phyloP scores from a whole-genome alignment of 2,113 vertebrate genomes.

The Bos javanicus region DNA sequence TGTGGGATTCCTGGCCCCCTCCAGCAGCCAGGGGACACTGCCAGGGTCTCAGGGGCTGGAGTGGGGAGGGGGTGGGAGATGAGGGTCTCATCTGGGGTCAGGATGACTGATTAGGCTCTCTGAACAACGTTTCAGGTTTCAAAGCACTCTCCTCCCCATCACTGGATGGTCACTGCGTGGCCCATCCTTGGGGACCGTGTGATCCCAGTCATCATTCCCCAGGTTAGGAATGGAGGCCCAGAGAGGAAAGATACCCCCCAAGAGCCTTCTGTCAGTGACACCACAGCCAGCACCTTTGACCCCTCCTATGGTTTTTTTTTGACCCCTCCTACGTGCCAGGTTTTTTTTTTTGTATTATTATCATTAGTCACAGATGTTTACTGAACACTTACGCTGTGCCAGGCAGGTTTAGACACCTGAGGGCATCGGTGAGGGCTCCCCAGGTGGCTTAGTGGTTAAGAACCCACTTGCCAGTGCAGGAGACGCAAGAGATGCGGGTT shows the following conservation, averaged over 20 bases:
- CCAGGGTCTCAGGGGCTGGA: background rate
- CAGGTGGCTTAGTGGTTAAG: background rate
- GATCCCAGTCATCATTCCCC: accelerated
- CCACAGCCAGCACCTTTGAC: too few species aligned
- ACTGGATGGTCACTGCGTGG: accelerated
- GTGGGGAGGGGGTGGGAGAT: accelerated
- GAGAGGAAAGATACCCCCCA: background rate
- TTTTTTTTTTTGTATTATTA: background rate
- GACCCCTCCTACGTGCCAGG: background rate
- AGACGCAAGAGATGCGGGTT: background rate
- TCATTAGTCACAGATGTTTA: background rate
- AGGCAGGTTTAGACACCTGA: background rate
- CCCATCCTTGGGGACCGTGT: background rate
- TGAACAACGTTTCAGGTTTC: background rate
- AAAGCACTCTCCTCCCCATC: background rate
- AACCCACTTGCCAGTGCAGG: background rate
- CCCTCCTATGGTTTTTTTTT: too few species aligned
- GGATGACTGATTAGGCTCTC: background rate
- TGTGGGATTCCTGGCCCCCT: background rate
- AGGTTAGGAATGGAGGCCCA: background rate
- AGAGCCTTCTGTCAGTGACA: background rate
- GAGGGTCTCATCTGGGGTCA: background rate
- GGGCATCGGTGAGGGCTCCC: background rate
- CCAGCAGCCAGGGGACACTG: accelerated
- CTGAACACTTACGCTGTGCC: background rate